Evolutionary conservation across 2,888 invertebrate genomes (phyloP), one percentile per base, ranked within the genome.

Genomic region (Zhuqinia jingwanae): DNA sequence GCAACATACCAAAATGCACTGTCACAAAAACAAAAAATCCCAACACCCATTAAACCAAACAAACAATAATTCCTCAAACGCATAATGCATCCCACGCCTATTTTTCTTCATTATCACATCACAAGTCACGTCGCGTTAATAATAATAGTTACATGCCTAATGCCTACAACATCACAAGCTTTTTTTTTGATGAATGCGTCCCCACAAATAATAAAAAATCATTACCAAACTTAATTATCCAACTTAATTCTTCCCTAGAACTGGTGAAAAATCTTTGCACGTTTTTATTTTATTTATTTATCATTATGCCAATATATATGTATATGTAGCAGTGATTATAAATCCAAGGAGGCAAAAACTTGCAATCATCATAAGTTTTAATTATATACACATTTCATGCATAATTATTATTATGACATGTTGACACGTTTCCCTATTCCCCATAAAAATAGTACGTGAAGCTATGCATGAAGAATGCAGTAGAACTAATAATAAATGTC

Each of bases 141-240:
- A n/a, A 63, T 17, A 6, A 36, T 36, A 8, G 36, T 36, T 36
- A 25, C 58, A 3, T 58, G 20, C 22, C 25, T 58, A 36, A 47
- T n/a, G 3, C 45, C 15, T 22, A 45, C 45, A 68, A 10, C 13
- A 45, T 25, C 2, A 36, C 42, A 22, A 36, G 27, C 22, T 20
- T n/a, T n/a, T n/a, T n/a, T n/a, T n/a, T n/a, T 8, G 13, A 10
- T 17, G 6, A 8, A 58, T 8, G 36, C 15, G 47, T 10, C 17
- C 22, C 22, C 15, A 70, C 20, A 68, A 36, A 70, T 22, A 47
- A 70, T 47, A 20, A 75, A 75, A 70, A 53, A 53, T 75, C 75
- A 53, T 75, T 75, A 73, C 25, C 73, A 75, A 75, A 75, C 75
- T 75, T 75, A 70, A 70, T 70, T 70, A 70, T 70, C 42, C 10